A percentile compares a stretch with the other conserved stretches of the same genome.
phyloP scores from a whole-genome alignment of 2,888 invertebrate genomes.

The Nysson spinosus region DNA sequence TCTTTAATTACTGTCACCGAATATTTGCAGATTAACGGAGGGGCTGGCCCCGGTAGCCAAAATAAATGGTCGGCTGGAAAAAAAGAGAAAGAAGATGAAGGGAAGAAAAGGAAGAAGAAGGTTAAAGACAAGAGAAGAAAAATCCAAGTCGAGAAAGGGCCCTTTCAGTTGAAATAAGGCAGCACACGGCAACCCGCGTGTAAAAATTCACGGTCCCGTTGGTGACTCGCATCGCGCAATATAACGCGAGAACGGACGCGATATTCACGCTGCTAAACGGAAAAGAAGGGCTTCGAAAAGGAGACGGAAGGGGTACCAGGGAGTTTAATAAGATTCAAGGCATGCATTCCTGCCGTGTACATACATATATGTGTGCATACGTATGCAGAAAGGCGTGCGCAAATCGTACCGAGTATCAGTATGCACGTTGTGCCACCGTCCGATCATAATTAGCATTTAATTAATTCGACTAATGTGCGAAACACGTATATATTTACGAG shows the following conservation, averaged over 20 bases:
- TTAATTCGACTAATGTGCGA: slow-evolving; percentile 72
- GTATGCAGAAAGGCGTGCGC: slow-evolving; percentile 25
- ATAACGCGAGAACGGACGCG: slow-evolving; percentile 32
- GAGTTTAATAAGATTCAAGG: slow-evolving; percentile 62
- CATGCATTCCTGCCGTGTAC: slow-evolving; percentile 32
- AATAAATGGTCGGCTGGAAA: slow-evolving; percentile 33
- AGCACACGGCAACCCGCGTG: slow-evolving; percentile 43
- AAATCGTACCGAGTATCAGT: slow-evolving; percentile 56
- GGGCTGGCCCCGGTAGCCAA: slow-evolving; percentile 25
- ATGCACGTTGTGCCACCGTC: slow-evolving; percentile 59
- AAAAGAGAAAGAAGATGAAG: slow-evolving; percentile 18
- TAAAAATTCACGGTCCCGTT: slow-evolving; percentile 31
- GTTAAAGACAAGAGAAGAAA: neutral
- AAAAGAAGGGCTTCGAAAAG: slow-evolving; percentile 19
- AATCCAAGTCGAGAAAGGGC: no score
- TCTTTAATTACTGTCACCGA: slow-evolving; percentile 57
- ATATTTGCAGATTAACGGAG: slow-evolving; percentile 56
- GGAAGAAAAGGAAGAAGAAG: neutral
- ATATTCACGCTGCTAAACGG: slow-evolving; percentile 38
- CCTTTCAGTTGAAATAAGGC: slow-evolving; percentile 27
- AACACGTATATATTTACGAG: slow-evolving; percentile 68
- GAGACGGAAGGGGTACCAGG: slow-evolving; percentile 13
- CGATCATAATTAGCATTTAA: slow-evolving; percentile 73
- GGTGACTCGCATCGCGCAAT: slow-evolving; percentile 18
- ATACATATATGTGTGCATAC: slow-evolving; percentile 7